Base-by-base conservation (phyloP, 2,113 vertebrate genomes). In the Condylura cristata region DNA sequence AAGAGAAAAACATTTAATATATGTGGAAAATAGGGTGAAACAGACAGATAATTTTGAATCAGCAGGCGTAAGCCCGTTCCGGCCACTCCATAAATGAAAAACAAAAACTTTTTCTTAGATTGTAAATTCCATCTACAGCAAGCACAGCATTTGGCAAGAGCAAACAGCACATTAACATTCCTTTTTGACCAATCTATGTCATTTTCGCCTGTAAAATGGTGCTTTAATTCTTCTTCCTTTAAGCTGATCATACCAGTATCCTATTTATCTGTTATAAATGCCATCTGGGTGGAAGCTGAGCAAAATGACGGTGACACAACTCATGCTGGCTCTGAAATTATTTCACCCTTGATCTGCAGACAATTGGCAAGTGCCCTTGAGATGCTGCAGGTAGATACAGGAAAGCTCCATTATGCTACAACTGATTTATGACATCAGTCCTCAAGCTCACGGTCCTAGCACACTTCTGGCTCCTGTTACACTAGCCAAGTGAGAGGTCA, bases 381-480 rank as follows among this genome's bases (percentile, higher is more conserved):
- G 83, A 87, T 0, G 0, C 44, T 72, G 8, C 48, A 9, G 39
- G 75, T 71, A 53, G 51, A 78, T 82, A 70, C 46, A 93, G 88
- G 82, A 96, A 85, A 79, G 32, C 48, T 41, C 82, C 37, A 10
- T 8, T 53, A 63, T 1, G 51, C 72, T 87, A 22, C 94, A 24
- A 6, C 53, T 79, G 87, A 91, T 80, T 96, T 92, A 56, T 7
- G 80, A 34, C n/a, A 65, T 61, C 86, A 60, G 97, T 46, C 91
- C 0, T 48, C 70, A 18, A 71, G 89, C 75, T 30, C 88, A 0
- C 46, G 8, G 37, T 79, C 72, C 82, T 41, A 58, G 30, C 78
- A 89, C 65, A 75, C 70, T 92, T 78, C 89, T 93, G 81, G 93
- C 75, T 97, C 89, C 92, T 91, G 66, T 89, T 90, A 93, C 94